These are phyloP conservation scores for Rhinopomastus cyanomelas DNA, from an alignment of 2,113 vertebrate genomes.

Conservation along the genomic window DNA sequence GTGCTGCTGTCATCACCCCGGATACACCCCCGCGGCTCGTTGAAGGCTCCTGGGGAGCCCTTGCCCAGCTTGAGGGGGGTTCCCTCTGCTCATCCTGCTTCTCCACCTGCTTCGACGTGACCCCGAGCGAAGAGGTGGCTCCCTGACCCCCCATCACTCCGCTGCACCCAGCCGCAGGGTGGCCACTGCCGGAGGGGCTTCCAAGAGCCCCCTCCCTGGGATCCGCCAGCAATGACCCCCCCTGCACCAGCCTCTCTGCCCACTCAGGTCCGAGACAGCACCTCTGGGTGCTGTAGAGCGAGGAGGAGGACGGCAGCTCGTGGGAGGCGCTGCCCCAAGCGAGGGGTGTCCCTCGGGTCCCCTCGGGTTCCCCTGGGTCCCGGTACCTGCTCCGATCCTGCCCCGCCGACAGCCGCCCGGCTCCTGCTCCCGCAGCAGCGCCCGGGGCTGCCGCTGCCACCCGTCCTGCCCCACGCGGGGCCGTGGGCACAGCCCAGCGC, in stretches of 20 bases:
- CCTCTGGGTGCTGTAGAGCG: not conserved
- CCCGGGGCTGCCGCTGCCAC: not conserved
- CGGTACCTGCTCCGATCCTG: not conserved
- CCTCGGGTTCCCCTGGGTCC: not conserved
- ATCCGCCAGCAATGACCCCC: rapidly evolving
- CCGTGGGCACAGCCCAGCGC: constrained; percentile 6
- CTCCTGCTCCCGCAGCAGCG: not conserved
- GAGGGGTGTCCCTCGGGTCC: not conserved
- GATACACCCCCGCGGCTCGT: constrained; percentile 30
- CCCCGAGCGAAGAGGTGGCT: not conserved
- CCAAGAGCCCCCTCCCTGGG: too few relatives aligned
- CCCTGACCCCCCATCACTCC: not conserved
- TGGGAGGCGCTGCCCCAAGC: not conserved
- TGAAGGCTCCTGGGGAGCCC: too few relatives aligned
- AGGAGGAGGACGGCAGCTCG: not conserved
- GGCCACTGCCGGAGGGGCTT: too few relatives aligned
- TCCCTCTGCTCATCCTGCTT: not conserved
- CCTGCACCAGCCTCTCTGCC: rapidly evolving
- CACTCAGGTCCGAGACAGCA: rapidly evolving
- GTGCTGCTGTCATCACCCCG: not conserved
- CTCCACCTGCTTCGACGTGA: not conserved
- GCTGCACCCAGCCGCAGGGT: not conserved
- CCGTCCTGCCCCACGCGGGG: not conserved
- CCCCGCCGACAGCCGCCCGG: not conserved
- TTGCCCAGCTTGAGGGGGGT: too few relatives aligned